Base-by-base conservation (phyloP, 2,888 invertebrate species). In the Oligia latruncula region DNA sequence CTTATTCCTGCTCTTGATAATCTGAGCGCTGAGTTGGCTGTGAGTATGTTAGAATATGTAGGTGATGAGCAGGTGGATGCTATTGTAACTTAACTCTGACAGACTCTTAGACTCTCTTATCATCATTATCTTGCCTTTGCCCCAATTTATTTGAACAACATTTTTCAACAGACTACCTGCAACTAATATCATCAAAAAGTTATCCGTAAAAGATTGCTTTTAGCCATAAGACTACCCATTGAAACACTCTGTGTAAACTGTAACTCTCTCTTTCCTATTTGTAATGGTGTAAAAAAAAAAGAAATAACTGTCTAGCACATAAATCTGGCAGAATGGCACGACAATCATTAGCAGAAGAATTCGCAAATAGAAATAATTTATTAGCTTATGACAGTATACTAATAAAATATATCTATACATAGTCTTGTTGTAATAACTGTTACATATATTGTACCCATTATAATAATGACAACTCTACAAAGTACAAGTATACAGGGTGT, bases 1-100 rank as follows among this genome's bases (percentile, higher is more conserved):
- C 93, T 97, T 0, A 90, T 97, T 4, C 88, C 93, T 2, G 89
- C 92, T 6, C 90, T 95, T 11, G 93, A 93, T 74, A 94, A 87
- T 70, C 88, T 93, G 0, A 92, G 92, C 23, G 84, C 88, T 1
- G 93, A 95, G 52, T 85, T 95, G 5, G 92, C 94, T 77, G 96
- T 96, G 74, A 92, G 94, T 91, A 70, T 74, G 49, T 20, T 29
- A 66, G 8, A n/a, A 6, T 49, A 65, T 20, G 5, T 15, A 23
- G 4, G 2, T 62, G 2, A 3, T 40, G 9, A 71, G n/a, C 17
- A 35, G 8, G 17, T 35, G 4, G 11, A 15, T 58, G 13, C 17
- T 46, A 35, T n/a, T n/a, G 17, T 75, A 46, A 29, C 11, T 5
- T 43, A 29, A 52, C 11, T 58, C 55, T 35, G n/a, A 17, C 4